A percentile compares a stretch with the other conserved stretches of the same genome.
Conservation (phyloP, 2,113 vertebrate genomes). For the Platichthys flesus region DNA sequence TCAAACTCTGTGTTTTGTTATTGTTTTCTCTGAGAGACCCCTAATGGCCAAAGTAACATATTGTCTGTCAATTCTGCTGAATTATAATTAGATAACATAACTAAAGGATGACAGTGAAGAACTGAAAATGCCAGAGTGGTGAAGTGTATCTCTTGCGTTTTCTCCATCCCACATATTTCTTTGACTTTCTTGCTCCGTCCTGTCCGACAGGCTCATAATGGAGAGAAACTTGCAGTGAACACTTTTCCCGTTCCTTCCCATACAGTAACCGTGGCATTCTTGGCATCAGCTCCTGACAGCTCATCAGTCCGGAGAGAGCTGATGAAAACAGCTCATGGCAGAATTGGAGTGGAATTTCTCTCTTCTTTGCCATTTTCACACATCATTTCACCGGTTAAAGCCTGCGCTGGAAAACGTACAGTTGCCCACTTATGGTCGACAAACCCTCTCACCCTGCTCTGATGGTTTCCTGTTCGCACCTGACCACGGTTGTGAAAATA, state of each 20-base stretch:
- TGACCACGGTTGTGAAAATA: constrained; percentile 72
- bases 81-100: too few species aligned
- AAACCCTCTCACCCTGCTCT: constrained; percentile 35
- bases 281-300: constrained; percentile 24
- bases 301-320: constrained; percentile 22
- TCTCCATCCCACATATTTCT: background rate
- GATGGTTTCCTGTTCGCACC: constrained; percentile 58
- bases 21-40: too few species aligned
- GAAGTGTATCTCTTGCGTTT: constrained; percentile 8
- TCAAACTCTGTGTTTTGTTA: too few species aligned
- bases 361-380: background rate
- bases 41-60: too few species aligned
- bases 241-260: background rate
- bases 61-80: too few species aligned
- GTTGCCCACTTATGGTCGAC: constrained; percentile 9
- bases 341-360: too few species aligned
- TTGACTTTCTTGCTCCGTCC: background rate
- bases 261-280: background rate
- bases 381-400: constrained; percentile 30
- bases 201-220: background rate
- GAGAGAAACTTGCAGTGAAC: constrained; percentile 5
- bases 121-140: background rate
- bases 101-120: too few species aligned
- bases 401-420: constrained; percentile 13
- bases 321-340: too few species aligned